These are phyloP conservation scores for Ylistrum balloti DNA, from an alignment of 1,140 invertebrate genomes.

Conservation along the genomic window DNA sequence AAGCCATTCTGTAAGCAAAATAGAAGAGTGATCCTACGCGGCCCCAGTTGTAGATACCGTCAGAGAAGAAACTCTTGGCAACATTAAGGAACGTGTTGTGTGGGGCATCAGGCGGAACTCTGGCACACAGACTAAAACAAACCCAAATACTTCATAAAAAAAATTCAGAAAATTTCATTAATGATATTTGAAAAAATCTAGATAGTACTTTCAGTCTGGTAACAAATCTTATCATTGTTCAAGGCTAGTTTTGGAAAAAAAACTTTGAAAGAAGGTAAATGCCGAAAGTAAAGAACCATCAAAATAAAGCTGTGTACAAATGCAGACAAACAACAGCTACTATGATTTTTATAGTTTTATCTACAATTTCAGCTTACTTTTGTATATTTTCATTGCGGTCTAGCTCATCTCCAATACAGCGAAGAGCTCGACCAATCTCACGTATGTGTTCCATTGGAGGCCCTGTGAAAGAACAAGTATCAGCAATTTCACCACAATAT, in stretches of 20 bases:
- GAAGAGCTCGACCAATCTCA: constrained; percentile 78
- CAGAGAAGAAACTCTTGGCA: constrained; percentile 79
- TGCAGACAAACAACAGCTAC: not conserved
- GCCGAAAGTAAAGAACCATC: not conserved
- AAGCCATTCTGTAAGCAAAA: constrained; percentile 81
- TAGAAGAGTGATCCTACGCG: constrained; percentile 81
- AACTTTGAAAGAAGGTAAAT: too few relatives aligned
- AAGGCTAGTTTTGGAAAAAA: too few relatives aligned
- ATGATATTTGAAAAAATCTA: too few relatives aligned
- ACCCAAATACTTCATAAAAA: not conserved
- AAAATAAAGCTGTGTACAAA: not conserved
- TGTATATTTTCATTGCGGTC: constrained; percentile 79
- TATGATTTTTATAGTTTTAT: too few relatives aligned
- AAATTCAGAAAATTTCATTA: too few relatives aligned
- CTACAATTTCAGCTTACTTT: constrained; percentile 67
- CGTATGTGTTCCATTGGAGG: constrained; percentile 77
- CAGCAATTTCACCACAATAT: too few relatives aligned
- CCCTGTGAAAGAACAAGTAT: constrained; percentile 68
- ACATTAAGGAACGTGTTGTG: constrained; percentile 79
- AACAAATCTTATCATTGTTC: too few relatives aligned
- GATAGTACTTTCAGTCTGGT: too few relatives aligned
- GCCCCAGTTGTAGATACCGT: constrained; percentile 81
- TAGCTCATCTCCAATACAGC: constrained; percentile 81
- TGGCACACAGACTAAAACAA: constrained; percentile 73
- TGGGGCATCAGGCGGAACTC: constrained; percentile 77